Percentiles rank a stretch among this genome's conserved stretches.
phyloP scores from a whole-genome alignment of 2,888 invertebrate genomes.

The Brachylomia viminalis region DNA sequence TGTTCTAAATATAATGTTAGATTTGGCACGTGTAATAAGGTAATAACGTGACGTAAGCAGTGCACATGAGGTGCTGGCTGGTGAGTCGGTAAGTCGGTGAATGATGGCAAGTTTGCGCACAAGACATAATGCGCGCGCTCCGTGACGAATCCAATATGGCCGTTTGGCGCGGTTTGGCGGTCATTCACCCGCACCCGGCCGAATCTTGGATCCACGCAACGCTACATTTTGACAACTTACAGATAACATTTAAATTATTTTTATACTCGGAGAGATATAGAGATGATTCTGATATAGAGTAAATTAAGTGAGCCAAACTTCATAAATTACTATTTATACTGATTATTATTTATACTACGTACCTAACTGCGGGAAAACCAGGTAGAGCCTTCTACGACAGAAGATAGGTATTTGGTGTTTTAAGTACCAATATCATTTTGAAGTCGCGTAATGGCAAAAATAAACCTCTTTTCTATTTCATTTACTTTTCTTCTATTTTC shows the following conservation, averaged over 20 bases:
- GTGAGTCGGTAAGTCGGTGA: constrained; percentile 47
- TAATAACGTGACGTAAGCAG: constrained; percentile 53
- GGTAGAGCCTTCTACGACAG: constrained; percentile 3
- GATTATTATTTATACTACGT: background rate
- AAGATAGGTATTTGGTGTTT: constrained; percentile 2
- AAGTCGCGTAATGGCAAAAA: background rate
- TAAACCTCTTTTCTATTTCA: background rate
- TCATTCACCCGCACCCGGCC: constrained; percentile 86
- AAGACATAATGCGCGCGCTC: constrained; percentile 86
- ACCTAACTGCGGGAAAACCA: background rate
- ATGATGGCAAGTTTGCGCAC: constrained; percentile 70
- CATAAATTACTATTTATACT: background rate
- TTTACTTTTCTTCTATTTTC: background rate
- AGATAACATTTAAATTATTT: constrained; percentile 64
- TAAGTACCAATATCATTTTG: constrained; percentile 8
- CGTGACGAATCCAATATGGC: constrained; percentile 89
- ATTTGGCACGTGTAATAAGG: constrained; percentile 59
- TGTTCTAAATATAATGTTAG: constrained; percentile 55
- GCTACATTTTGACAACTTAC: constrained; percentile 78
- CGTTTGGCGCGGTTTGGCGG: constrained; percentile 88
- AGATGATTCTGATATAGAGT: constrained; percentile 18
- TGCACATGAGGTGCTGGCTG: constrained; percentile 57
- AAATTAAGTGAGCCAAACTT: constrained; percentile 14
- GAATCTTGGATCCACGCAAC: constrained; percentile 78
- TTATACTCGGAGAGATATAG: constrained; percentile 17